Evolutionary conservation across 2,888 invertebrate species (phyloP).

Genomic region (Julus scandinavius): DNA sequence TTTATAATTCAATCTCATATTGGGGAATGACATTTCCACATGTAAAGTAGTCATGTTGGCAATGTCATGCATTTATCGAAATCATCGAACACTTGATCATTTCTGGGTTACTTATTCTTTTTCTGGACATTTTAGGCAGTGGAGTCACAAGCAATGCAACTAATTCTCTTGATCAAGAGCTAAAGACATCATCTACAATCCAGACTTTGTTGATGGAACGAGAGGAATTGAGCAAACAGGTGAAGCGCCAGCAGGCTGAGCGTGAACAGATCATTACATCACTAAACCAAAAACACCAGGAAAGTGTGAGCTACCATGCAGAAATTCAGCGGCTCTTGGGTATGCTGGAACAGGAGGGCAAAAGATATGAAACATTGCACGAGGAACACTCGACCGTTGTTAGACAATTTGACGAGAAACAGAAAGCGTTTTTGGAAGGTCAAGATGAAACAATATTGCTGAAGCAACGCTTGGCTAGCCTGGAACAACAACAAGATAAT

Average conservation of each 20-base stretch:
- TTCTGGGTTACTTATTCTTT: neutral
- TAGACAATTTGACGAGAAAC: constrained; percentile 66
- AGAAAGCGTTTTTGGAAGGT: constrained; percentile 64
- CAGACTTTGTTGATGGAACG: constrained; percentile 62
- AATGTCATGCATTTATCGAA: no score
- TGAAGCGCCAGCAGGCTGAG: constrained; percentile 72
- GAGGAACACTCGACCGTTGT: constrained; percentile 63
- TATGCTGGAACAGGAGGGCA: constrained; percentile 61
- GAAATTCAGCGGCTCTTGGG: constrained; percentile 80
- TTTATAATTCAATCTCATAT: neutral
- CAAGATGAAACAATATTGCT: constrained; percentile 65
- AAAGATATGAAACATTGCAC: constrained; percentile 62
- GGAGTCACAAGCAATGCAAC: neutral
- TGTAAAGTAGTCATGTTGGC: no score
- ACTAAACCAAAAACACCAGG: constrained; percentile 83
- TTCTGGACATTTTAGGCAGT: neutral
- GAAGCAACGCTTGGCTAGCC: constrained; percentile 63
- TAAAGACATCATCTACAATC: constrained; percentile 57
- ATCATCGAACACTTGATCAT: no score
- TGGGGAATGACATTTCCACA: no score
- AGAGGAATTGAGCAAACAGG: constrained; percentile 72
- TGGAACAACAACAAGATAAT: constrained; percentile 64
- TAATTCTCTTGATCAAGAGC: constrained; percentile 55
- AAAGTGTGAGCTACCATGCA: constrained; percentile 83
- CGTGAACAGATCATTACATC: constrained; percentile 66